These are phyloP conservation scores for Candidula unifasciata DNA, from an alignment of 2,888 invertebrate genomes.

Conservation along the genomic window DNA sequence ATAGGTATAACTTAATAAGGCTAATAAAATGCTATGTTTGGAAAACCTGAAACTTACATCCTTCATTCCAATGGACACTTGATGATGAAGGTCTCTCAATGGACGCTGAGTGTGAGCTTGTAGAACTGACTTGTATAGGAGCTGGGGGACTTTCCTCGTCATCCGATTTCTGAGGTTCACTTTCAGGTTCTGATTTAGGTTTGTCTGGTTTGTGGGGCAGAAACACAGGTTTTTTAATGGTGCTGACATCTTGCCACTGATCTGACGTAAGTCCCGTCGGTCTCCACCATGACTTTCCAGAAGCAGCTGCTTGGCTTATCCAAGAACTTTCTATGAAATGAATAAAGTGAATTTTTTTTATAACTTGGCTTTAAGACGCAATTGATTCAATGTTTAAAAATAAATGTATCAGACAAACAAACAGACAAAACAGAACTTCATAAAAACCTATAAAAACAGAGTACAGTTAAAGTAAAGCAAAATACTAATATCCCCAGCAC, in stretches of 20 bases:
- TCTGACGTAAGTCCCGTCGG: conserved; percentile 54
- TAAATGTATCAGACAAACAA: too few relatives aligned
- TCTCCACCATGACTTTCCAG: conserved; percentile 57
- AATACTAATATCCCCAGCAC: too few relatives aligned
- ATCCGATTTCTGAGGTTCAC: neutral
- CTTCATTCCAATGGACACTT: conserved; percentile 23
- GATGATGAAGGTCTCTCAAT: neutral
- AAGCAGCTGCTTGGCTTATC: conserved; percentile 42
- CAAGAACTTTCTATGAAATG: conserved; percentile 5
- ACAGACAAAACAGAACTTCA: too few relatives aligned
- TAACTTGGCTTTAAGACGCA: neutral
- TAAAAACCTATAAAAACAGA: too few relatives aligned
- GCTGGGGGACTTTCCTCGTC: neutral
- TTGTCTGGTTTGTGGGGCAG: conserved; percentile 24
- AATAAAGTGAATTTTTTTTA: neutral
- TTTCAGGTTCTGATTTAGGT: conserved; percentile 4
- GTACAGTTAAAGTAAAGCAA: too few relatives aligned
- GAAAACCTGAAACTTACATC: conserved; percentile 31
- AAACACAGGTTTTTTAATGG: conserved; percentile 51
- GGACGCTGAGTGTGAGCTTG: neutral
- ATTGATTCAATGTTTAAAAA: neutral
- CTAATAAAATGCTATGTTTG: too few relatives aligned
- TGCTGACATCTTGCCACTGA: conserved; percentile 51
- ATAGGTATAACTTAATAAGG: too few relatives aligned
- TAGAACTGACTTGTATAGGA: neutral